phyloP scores from a whole-genome alignment of 2,797 vertebrate species.

The Amblyraja radiata region DNA sequence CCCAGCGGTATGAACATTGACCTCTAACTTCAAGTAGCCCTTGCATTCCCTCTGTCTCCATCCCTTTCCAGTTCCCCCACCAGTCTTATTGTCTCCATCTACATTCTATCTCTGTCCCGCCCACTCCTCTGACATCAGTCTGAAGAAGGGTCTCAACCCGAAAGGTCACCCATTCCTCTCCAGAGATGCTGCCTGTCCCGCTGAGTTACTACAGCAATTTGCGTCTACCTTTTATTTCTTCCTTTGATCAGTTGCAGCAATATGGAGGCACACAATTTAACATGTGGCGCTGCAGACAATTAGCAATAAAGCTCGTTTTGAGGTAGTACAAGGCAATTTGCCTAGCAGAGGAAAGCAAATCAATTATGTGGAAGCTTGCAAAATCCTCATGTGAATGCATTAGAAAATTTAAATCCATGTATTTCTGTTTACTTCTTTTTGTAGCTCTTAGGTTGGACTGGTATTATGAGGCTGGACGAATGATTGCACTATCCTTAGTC shows the following conservation, averaged over 20 bases:
- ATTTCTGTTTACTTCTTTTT: constrained; percentile 45
- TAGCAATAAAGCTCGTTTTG: neutral
- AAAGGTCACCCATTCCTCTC: too few species aligned
- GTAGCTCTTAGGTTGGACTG: constrained; percentile 78
- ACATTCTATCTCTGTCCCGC: too few species aligned
- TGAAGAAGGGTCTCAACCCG: too few species aligned
- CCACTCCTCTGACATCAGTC: too few species aligned
- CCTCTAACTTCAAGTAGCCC: too few species aligned
- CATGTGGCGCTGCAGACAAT: neutral
- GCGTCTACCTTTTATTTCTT: neutral
- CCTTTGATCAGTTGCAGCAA: neutral
- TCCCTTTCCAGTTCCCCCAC: too few species aligned
- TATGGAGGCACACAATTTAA: neutral
- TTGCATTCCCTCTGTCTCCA: too few species aligned
- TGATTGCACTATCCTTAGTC: constrained; percentile 76
- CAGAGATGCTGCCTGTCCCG: too few species aligned
- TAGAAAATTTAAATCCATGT: neutral
- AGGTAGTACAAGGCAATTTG: neutral
- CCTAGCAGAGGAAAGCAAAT: neutral
- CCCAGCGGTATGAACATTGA: too few species aligned
- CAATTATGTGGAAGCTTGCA: neutral
- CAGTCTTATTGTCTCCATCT: too few species aligned
- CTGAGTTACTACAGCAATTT: too few species aligned
- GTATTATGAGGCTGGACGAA: constrained; percentile 82
- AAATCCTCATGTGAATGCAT: neutral